Evolutionary conservation across 2,888 invertebrate genomes (phyloP), one percentile per base, ranked within the genome.

Genomic region (Sinotaia quadrata): DNA sequence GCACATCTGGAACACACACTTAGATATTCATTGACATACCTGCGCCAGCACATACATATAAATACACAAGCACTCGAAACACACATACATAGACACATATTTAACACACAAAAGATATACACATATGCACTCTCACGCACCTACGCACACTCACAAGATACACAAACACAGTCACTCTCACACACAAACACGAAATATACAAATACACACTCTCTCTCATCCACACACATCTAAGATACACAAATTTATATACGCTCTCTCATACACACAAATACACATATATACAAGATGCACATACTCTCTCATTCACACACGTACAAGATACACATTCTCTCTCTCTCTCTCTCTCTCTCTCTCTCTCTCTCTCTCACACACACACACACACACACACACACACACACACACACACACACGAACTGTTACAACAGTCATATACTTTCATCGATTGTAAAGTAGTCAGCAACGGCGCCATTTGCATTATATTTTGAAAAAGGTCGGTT

Each of bases 181-280:
- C 33, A 54, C 33, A 58, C 27, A 58, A 15, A 37, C 41, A 37
- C 41, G 41, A n/a, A n/a, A n/a, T n/a, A n/a, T n/a, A n/a, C n/a
- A n/a, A n/a, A n/a, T n/a, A n/a, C n/a, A n/a, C n/a, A n/a, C n/a
- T n/a, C n/a, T n/a, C n/a, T n/a, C n/a, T n/a, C n/a, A n/a, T n/a
- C n/a, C n/a, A n/a, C n/a, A n/a, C n/a, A n/a, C n/a, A n/a, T n/a
- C n/a, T n/a, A n/a, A 54, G 18, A 12, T 34, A 54, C 31, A 31
- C 54, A 54, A 12, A 31, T 34, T 18, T 34, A 31, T 34, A 54
- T 21, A 31, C 54, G 15, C 29, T 5, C 54, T 18, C 31, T 18
- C 54, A 54, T 34, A 12, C 54, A 57, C 57, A 34, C 57, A 57
- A 34, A 34, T 37, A 34, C 57, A 34, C 57, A 34, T 37, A 34